These are phyloP conservation scores for Conus canariensis DNA, from an alignment of 2,888 invertebrate genomes.

Conservation along the genomic window DNA sequence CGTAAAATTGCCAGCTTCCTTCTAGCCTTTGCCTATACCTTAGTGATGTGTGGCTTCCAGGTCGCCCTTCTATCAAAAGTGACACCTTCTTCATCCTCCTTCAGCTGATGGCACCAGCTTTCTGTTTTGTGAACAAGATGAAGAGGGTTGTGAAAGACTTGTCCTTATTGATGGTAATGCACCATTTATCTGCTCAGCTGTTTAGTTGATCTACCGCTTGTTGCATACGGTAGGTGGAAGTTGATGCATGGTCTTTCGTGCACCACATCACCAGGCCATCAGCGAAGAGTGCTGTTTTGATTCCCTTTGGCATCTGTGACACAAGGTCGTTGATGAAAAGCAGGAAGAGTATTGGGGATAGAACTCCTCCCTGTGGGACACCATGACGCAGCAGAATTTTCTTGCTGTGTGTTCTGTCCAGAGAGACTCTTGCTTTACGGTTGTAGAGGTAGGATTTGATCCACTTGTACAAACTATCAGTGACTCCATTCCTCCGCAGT, in stretches of 20 bases:
- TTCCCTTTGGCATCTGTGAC: conserved; percentile 37
- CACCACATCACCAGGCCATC: conserved; percentile 28
- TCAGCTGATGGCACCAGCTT: background rate
- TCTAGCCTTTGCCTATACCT: no score
- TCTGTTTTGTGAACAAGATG: background rate
- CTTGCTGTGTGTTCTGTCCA: no score
- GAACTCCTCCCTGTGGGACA: conserved; percentile 33
- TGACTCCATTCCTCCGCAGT: background rate
- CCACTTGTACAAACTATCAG: background rate
- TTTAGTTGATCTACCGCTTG: conserved; percentile 35
- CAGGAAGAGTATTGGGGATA: conserved; percentile 42
- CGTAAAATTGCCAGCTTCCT: no score
- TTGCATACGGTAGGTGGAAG: conserved; percentile 46
- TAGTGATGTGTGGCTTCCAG: no score
- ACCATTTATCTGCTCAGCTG: conserved; percentile 41
- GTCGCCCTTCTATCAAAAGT: background rate
- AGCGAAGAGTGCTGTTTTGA: conserved; percentile 30
- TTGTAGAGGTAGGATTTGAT: background rate
- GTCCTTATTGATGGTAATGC: conserved; percentile 22
- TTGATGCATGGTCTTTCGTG: conserved; percentile 45
- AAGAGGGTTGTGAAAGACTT: conserved; percentile 12
- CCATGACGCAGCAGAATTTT: conserved; percentile 24
- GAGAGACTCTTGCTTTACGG: no score
- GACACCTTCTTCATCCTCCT: background rate
- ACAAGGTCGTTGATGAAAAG: conserved; percentile 35